phyloP scores from a whole-genome alignment of 2,113 vertebrate genomes.

The Naja naja region DNA sequence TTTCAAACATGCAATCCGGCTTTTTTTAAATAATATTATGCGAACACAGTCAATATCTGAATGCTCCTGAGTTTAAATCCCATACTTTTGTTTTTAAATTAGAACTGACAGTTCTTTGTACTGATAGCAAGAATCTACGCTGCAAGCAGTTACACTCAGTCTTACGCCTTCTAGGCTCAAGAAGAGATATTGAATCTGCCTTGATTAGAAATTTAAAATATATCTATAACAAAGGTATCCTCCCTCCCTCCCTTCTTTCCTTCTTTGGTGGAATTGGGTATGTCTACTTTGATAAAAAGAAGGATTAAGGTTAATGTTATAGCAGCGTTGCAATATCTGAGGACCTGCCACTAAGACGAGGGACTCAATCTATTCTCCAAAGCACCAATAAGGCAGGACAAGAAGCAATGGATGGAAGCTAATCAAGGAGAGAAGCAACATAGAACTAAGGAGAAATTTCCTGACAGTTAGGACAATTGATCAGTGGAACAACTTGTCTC shows the following conservation, averaged over 20 bases:
- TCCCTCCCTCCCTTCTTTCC: neutral
- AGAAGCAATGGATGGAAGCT: too few species aligned
- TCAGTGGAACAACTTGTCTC: too few species aligned
- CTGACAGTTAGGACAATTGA: too few species aligned
- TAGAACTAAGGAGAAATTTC: too few species aligned
- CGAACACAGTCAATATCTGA: neutral
- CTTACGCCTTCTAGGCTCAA: neutral
- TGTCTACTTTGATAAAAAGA: too few species aligned
- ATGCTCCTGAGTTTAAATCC: neutral
- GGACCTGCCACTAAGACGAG: too few species aligned
- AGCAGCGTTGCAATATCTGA: too few species aligned
- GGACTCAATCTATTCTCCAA: too few species aligned
- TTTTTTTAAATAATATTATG: neutral
- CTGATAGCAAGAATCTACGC: neutral
- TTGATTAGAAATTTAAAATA: neutral
- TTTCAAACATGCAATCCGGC: neutral
- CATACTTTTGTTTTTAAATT: neutral
- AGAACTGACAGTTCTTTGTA: neutral
- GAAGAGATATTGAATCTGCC: neutral
- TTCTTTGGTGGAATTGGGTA: neutral
- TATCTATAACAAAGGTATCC: neutral
- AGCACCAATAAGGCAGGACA: too few species aligned
- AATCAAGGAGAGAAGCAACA: too few species aligned
- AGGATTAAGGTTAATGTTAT: too few species aligned
- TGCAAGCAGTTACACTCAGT: neutral